Evolutionary conservation across 2,888 invertebrate species (phyloP).

Genomic region (Lomographa bimaculata): DNA sequence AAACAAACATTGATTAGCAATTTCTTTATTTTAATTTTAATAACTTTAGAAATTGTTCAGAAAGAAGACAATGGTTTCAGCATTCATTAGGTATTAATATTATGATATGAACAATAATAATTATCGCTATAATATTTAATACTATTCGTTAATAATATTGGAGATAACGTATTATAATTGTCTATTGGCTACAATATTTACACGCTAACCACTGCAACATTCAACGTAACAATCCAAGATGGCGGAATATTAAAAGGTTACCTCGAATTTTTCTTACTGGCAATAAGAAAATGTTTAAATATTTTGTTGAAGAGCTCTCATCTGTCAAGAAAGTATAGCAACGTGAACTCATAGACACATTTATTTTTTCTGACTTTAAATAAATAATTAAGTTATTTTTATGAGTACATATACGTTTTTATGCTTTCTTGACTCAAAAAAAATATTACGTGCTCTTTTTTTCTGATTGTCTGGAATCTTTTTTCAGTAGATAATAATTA

Average conservation of each 20-base stretch:
- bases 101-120: conserved; percentile 88
- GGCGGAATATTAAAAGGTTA: conserved; percentile 37
- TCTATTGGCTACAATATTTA: conserved; percentile 71
- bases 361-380: no score
- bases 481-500: no score
- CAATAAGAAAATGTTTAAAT: not conserved
- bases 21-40: conserved; percentile 84
- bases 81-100: conserved; percentile 82
- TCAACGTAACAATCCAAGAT: conserved; percentile 61
- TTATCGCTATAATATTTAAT: conserved; percentile 66
- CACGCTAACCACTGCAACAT: conserved; percentile 56
- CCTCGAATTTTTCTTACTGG: conserved; percentile 50
- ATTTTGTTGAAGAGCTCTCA: no score
- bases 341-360: no score
- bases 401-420: no score
- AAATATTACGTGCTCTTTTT: no score
- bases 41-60: conserved; percentile 91
- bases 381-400: no score
- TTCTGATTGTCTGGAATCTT: no score
- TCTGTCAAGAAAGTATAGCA: not conserved
- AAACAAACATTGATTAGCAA: conserved; percentile 76
- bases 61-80: conserved; percentile 88
- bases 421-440: no score
- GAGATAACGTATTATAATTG: conserved; percentile 74
- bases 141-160: conserved; percentile 66